These are phyloP conservation scores for Eublepharis macularius DNA, from an alignment of 2,113 vertebrate species.

Conservation along the genomic window DNA sequence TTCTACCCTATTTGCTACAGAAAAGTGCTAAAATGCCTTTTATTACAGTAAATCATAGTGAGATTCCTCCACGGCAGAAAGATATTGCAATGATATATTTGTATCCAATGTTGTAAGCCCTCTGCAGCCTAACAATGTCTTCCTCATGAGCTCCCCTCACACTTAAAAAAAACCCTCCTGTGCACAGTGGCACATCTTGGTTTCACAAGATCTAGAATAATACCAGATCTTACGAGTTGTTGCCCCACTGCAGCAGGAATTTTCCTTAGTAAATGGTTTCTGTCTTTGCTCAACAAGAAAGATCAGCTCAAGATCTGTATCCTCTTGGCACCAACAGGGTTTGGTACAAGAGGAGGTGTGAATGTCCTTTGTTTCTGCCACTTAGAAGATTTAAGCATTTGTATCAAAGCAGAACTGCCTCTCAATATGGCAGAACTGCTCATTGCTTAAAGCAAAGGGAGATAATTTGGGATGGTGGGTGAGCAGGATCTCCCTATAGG, in stretches of 20 bases:
- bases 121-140: background rate
- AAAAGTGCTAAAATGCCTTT: background rate
- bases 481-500: background rate
- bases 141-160: no score
- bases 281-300: background rate
- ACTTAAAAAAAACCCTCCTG: background rate
- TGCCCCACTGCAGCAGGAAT: background rate
- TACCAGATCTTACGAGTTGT: no score
- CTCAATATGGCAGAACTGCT: background rate
- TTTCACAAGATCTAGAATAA: background rate
- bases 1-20: no score
- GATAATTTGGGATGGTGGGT: background rate
- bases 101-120: no score
- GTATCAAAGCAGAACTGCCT: background rate
- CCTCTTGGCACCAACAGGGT: background rate
- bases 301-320: background rate
- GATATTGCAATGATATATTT: background rate
- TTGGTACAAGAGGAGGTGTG: background rate
- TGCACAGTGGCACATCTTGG: background rate
- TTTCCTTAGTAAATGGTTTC: background rate
- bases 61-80: background rate
- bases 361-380: background rate
- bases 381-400: background rate
- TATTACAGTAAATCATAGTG: background rate
- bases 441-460: background rate